Conservation (phyloP, 2,888 invertebrate species). For the Euzophera pinguis region DNA sequence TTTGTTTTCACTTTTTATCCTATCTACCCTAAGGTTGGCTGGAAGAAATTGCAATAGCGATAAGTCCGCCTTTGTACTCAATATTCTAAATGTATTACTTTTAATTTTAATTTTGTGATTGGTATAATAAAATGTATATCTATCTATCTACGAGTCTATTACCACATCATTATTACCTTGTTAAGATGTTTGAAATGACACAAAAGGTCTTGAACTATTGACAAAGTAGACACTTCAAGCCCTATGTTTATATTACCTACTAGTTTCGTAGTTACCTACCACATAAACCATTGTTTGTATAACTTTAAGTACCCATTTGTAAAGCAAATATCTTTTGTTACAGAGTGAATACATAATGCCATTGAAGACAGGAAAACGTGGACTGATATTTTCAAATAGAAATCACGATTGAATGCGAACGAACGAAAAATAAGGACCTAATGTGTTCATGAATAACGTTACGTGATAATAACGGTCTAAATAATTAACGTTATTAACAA, state of each 20-base stretch:
- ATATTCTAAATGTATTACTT: too few species aligned
- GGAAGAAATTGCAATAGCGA: too few species aligned
- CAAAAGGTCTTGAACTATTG: not conserved
- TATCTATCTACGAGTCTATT: too few species aligned
- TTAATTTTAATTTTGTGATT: too few species aligned
- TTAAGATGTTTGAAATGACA: too few species aligned
- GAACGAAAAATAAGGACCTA: slow-evolving; percentile 39
- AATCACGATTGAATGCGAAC: slow-evolving; percentile 52
- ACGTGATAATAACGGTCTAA: slow-evolving; percentile 7
- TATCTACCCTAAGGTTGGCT: too few species aligned
- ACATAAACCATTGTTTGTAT: not conserved
- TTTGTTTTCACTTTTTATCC: too few species aligned
- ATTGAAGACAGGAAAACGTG: slow-evolving; percentile 20
- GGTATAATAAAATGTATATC: too few species aligned
- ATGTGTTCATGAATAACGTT: slow-evolving; percentile 11
- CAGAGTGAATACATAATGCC: slow-evolving; percentile 41
- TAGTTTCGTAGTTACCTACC: not conserved
- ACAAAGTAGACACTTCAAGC: not conserved
- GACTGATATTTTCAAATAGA: slow-evolving; percentile 23
- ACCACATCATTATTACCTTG: too few species aligned
- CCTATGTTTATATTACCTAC: not conserved
- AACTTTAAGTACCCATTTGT: not conserved
- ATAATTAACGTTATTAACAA: not conserved
- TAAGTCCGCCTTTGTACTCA: too few species aligned
- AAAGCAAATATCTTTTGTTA: slow-evolving; percentile 33